Base-by-base conservation (phyloP, 2,113 vertebrate genomes). In the Glaucomys volans region DNA sequence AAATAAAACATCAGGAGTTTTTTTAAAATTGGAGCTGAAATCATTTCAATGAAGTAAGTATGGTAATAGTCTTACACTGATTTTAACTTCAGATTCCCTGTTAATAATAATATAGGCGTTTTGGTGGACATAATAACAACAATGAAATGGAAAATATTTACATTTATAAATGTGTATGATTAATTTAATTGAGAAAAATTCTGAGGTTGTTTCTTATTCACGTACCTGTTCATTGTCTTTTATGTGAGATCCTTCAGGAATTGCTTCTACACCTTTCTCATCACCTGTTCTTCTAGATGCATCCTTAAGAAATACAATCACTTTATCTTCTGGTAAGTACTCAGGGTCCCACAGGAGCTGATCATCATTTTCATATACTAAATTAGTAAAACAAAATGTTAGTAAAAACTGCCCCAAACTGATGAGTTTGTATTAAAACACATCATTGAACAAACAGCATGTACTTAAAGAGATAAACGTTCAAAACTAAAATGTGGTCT, bases 291-390 rank as follows among this genome's bases (percentile, higher is more conserved):
- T 98, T 97, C 99, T 99, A 0, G 99, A 99, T 0, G 99, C 99
- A 81, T 99, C 99, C 0, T 98, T 99, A 35, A 99, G 98, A 98
- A 99, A 99, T 84, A 99, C 99, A 4, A 99, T 98, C 32, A 99
- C 99, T 98, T 99, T 99, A 35, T 99, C 98, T 98, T 99, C 99
- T 5, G 99, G 97, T 86, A 99, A 98, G 97, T 99, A 99, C 93
- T 99, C 99, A 0, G 99, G 99, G 91, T 99, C 99, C 99, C 99
- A 99, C 91, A 99, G 98, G 69, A 99, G 98, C 98, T 99, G 99
- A 98, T 99, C 99, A 62, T 99, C 99, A 2, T 99, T 99, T 97
- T 99, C 99, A 98, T 99, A 99, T 66, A 99, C 99, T 99, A 98
- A 22, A 96, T 81, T 47, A 87, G 57, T 42, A 94, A 95, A 97